Evolutionary conservation across 2,113 vertebrate species (phyloP).

Genomic region (Heterocephalus glaber): DNA sequence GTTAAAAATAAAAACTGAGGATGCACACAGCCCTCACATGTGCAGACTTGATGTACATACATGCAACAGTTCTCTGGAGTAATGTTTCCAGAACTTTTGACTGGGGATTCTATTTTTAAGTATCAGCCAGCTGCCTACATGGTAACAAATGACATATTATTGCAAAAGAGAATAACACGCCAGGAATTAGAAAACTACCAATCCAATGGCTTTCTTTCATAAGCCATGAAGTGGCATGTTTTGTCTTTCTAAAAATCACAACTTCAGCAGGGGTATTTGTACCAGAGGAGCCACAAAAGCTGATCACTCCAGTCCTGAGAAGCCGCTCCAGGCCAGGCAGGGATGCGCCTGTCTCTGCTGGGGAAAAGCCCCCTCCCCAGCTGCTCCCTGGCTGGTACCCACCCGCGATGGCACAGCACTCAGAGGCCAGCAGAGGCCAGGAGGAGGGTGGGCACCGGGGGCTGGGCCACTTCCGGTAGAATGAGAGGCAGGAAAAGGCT

Average conservation of each 20-base stretch:
- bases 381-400: not conserved
- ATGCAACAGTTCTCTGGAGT: not conserved
- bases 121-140: not conserved
- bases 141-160: not conserved
- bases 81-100: not conserved
- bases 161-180: not conserved
- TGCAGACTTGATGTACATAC: fast-evolving
- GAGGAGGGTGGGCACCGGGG: not conserved
- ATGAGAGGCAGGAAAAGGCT: not conserved
- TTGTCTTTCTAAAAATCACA: slow-evolving; percentile 56
- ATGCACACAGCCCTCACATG: not conserved
- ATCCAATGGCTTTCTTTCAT: slow-evolving; percentile 19
- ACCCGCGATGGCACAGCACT: not conserved
- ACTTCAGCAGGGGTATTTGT: slow-evolving; percentile 1
- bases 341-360: not conserved
- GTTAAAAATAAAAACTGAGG: not conserved
- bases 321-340: not conserved
- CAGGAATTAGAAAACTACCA: not conserved
- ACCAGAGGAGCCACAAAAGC: slow-evolving; percentile 23
- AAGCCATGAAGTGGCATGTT: not conserved
- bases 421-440: not conserved
- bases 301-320: not conserved
- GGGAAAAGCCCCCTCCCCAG: not conserved
- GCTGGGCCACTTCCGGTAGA: not conserved
- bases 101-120: not conserved